Conservation (phyloP, 1,140 invertebrate genomes). For the Ceratina australensis region DNA sequence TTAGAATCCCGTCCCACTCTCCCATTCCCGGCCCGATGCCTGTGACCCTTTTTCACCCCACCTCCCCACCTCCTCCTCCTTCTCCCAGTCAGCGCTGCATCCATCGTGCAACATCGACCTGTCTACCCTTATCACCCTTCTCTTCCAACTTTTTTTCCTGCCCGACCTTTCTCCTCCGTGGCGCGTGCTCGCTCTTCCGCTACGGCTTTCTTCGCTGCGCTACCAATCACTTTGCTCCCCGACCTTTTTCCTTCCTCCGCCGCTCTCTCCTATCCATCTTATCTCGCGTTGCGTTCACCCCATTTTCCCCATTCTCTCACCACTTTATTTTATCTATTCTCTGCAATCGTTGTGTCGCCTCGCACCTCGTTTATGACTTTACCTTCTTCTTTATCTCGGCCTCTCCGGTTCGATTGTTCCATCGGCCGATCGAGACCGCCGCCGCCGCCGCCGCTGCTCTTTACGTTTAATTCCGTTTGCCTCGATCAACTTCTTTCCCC, state of each 20-base stretch:
- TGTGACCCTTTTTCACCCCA: conserved; percentile 9
- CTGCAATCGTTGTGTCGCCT: not conserved
- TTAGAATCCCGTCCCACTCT: conserved; percentile 39
- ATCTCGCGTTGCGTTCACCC: not conserved
- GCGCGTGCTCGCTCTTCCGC: not conserved
- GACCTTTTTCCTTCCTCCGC: not conserved
- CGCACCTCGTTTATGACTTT: not conserved
- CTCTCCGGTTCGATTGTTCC: not conserved
- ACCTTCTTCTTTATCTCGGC: not conserved
- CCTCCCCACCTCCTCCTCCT: no score
- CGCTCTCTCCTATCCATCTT: not conserved
- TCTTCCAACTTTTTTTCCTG: not conserved
- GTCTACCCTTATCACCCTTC: conserved; percentile 41
- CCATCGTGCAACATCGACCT: conserved; percentile 34
- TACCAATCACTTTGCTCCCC: conserved; percentile 5
- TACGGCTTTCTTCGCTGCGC: conserved; percentile 7
- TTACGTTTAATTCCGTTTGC: not conserved
- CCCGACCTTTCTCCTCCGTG: not conserved
- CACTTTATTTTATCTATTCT: not conserved
- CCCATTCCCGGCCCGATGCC: conserved; percentile 10
- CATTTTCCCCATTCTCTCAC: not conserved
- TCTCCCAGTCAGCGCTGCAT: conserved; percentile 31
- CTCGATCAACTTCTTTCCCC: not conserved
- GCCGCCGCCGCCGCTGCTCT: no score
- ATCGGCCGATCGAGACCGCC: not conserved